Evolutionary conservation across 2,888 invertebrate species (phyloP).

Genomic region (Oconnorella tubifera): DNA sequence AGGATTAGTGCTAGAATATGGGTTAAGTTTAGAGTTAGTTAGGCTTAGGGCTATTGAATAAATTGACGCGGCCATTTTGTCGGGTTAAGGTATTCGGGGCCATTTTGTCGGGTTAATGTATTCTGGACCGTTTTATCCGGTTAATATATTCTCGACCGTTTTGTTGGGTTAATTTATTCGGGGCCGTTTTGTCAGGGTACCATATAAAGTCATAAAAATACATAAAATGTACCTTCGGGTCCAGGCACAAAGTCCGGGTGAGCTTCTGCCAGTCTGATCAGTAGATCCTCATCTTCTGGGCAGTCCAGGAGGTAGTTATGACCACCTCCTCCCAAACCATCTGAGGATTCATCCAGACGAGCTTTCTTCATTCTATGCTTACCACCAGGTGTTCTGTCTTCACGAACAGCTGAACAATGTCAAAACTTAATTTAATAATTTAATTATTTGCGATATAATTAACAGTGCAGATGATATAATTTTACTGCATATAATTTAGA

Average conservation of each 20-base stretch:
- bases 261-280: constrained; percentile 40
- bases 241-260: constrained; percentile 43
- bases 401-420: constrained; percentile 49
- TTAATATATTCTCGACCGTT: too few relatives aligned
- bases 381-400: constrained; percentile 55
- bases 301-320: not conserved
- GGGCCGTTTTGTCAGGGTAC: too few relatives aligned
- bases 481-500: too few relatives aligned
- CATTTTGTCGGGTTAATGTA: too few relatives aligned
- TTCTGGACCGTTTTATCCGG: too few relatives aligned
- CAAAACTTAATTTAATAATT: not conserved
- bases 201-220: too few relatives aligned
- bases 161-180: too few relatives aligned
- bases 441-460: not conserved
- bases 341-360: constrained; percentile 32
- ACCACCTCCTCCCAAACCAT: not conserved
- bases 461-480: not conserved
- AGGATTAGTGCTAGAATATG: too few relatives aligned
- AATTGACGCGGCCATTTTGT: too few relatives aligned
- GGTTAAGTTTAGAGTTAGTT: too few relatives aligned
- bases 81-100: too few relatives aligned
- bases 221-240: constrained; percentile 11
- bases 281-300: constrained; percentile 25
- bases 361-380: constrained; percentile 48
- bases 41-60: too few relatives aligned